Conservation (phyloP, 1,140 invertebrate genomes). For the Battus philenor region DNA sequence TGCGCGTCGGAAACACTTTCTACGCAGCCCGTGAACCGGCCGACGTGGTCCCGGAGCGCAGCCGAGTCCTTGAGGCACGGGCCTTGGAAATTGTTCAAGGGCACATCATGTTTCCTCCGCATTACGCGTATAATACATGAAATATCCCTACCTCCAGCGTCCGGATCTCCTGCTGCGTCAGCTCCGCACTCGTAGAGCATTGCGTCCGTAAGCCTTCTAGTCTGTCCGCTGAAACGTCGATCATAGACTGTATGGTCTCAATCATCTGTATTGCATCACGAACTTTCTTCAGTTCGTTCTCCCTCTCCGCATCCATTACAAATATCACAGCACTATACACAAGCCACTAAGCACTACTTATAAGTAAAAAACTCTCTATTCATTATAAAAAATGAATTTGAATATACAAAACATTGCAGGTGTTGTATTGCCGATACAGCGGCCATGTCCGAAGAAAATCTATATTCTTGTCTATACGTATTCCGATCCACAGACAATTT, state of each 20-base stretch:
- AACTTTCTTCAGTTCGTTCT: constrained; percentile 77
- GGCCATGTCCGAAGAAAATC: constrained; percentile 74
- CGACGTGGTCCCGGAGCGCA: constrained; percentile 51
- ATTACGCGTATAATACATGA: constrained; percentile 19
- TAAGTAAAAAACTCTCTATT: constrained; percentile 69
- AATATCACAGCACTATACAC: constrained; percentile 74
- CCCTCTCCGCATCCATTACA: constrained; percentile 76
- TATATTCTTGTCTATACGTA: constrained; percentile 68
- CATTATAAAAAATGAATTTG: constrained; percentile 73
- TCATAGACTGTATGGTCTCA: constrained; percentile 88
- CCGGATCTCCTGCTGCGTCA: constrained; percentile 96
- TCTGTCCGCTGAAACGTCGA: constrained; percentile 94
- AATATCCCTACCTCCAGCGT: constrained; percentile 86
- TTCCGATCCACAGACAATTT: constrained; percentile 38
- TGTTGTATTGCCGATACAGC: constrained; percentile 74
- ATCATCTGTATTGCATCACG: constrained; percentile 81
- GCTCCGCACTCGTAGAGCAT: constrained; percentile 92
- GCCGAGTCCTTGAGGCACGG: constrained; percentile 51
- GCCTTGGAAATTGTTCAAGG: constrained; percentile 56
- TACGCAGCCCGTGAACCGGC: constrained; percentile 57
- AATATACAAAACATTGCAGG: constrained; percentile 75
- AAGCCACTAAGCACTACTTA: constrained; percentile 65
- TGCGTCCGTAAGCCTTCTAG: constrained; percentile 93
- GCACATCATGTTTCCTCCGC: constrained; percentile 40
- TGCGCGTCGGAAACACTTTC: constrained; percentile 40